Evolutionary conservation across 2,888 invertebrate species (phyloP).

Genomic region (Sarcophaga variegata): DNA sequence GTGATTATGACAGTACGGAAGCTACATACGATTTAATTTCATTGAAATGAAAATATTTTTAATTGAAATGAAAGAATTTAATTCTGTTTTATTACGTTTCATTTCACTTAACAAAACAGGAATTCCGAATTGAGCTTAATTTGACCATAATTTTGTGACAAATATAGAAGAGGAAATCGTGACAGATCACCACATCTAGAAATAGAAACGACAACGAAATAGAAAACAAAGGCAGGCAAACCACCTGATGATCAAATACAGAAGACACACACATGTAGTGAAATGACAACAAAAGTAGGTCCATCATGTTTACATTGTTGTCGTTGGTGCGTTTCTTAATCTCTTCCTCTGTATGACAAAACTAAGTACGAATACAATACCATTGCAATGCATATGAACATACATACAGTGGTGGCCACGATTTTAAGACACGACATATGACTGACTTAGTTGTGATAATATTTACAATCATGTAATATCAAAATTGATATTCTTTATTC

Average conservation of each 20-base stretch:
- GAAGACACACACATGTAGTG: conserved; percentile 22
- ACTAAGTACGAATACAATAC: not conserved
- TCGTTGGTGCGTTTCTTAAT: not conserved
- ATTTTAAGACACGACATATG: too few relatives aligned
- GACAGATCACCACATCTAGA: conserved; percentile 2
- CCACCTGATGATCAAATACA: conserved; percentile 19
- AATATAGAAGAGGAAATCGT: conserved; percentile 38
- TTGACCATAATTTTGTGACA: conserved; percentile 53
- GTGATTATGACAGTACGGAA: conserved; percentile 6
- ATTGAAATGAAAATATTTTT: not conserved
- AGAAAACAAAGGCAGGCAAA: not conserved
- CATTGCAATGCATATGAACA: not conserved
- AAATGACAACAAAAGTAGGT: conserved; percentile 37
- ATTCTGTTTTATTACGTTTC: too few relatives aligned
- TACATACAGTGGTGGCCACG: too few relatives aligned
- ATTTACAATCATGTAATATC: too few relatives aligned
- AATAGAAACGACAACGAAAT: conserved; percentile 20
- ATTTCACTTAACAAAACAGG: too few relatives aligned
- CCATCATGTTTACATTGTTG: conserved; percentile 5
- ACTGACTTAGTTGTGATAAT: too few relatives aligned
- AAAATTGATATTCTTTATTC: too few relatives aligned
- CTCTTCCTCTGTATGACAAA: not conserved
- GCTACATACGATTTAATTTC: not conserved
- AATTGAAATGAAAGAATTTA: not conserved
- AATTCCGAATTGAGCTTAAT: conserved; percentile 58